Percentiles rank a stretch among this genome's conserved stretches.
These are phyloP conservation scores for Acrocephalus scirpaceus DNA, from an alignment of 2,797 vertebrate species.

Conservation along the genomic window DNA sequence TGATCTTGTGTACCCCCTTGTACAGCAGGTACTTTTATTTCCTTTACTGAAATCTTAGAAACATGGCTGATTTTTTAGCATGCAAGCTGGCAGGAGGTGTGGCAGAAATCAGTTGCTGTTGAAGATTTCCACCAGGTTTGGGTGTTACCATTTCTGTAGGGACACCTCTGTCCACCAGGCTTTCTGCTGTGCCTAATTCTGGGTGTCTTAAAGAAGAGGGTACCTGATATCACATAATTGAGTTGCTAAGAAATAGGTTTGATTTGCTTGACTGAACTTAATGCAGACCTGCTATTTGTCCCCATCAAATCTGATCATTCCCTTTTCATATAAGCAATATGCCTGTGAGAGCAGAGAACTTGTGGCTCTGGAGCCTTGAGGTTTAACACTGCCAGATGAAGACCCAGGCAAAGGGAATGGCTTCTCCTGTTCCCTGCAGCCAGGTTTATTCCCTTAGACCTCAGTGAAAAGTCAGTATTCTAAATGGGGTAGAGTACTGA, in stretches of 20 bases:
- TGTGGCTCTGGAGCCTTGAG: neutral
- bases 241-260: neutral
- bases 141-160: neutral
- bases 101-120: neutral
- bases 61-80: neutral
- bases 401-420: neutral
- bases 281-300: neutral
- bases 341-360: neutral
- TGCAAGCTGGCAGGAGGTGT: neutral
- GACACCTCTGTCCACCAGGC: neutral
- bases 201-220: neutral
- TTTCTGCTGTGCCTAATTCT: neutral
- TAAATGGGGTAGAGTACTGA: neutral
- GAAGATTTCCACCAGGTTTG: neutral
- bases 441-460: neutral
- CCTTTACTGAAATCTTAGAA: neutral
- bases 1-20: neutral
- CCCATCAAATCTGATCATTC: neutral
- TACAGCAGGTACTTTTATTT: neutral
- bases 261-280: neutral
- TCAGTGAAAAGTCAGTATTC: rapidly evolving
- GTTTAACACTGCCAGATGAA: neutral
- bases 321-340: neutral
- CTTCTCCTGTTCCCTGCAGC: neutral
- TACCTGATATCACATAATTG: neutral